Base-by-base conservation (phyloP, 1,140 invertebrate genomes). In the Mylabris phalerata region DNA sequence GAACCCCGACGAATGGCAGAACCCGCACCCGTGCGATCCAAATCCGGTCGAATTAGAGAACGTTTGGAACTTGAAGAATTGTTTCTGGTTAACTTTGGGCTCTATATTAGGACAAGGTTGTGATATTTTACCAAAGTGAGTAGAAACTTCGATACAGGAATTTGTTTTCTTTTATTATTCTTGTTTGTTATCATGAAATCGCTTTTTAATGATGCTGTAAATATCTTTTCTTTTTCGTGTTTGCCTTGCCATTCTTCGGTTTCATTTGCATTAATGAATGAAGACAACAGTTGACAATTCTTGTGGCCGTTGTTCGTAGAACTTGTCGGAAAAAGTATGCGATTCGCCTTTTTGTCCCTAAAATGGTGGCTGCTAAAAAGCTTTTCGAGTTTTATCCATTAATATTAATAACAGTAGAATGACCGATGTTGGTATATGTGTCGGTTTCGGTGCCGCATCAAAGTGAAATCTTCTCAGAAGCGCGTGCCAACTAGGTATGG, bases 1-100 rank as follows among this genome's bases (percentile, higher is more conserved):
- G 64, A 84, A 87, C 27, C 90, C 91, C 2, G 84, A 84, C 43
- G 93, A 95, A 73, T 96, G 93, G 93, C 81, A 86, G 57, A 91
- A 88, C 73, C 89, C 90, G 3, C 89, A 92, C 77, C 90, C 91
- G 1, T 93, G 90, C 71, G 83, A 90, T 67, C 79, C 82, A 38
- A 82, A 90, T 55, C 88, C 90, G 0, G 84, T 89, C 62, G 85
- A 84, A 60, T 75, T 91, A 65, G 87, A 89, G 73, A 92, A 90
- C 73, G 81, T 84, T 65, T 89, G 89, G 82, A 82, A 80, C 63
- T 78, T 90, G 61, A 81, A 83, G 71, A 90, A 90, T 73, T 82
- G 81, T 25, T 81, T 85, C 57, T 91, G 88, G 88, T 79, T 90
- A 58, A 87, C 88, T 1, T 79, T 89, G 57, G 88, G 87, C 26